phyloP scores from a whole-genome alignment of 2,797 vertebrate genomes.

The Hirundo rustica region DNA sequence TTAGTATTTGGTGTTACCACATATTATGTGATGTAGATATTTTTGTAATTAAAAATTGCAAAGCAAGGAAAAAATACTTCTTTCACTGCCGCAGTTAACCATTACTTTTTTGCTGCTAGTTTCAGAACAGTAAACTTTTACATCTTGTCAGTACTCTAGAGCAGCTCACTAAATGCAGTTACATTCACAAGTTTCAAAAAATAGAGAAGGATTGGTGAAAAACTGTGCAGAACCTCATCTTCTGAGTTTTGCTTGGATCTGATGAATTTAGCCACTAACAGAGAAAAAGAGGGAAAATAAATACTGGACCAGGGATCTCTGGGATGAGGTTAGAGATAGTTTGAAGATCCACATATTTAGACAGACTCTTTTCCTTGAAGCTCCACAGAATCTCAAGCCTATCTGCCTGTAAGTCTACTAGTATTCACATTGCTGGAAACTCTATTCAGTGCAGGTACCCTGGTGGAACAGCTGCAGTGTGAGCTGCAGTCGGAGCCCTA shows the following conservation, averaged over 20 bases:
- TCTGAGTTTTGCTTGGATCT: background rate
- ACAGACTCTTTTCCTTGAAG: background rate
- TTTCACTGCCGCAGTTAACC: background rate
- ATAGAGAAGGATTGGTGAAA: background rate
- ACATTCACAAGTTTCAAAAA: background rate
- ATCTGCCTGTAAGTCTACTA: background rate
- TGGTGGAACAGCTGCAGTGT: background rate
- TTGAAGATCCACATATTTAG: background rate
- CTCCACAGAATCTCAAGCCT: background rate
- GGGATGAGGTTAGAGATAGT: background rate
- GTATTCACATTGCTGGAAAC: background rate
- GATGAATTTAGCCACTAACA: background rate
- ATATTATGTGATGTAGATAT: background rate
- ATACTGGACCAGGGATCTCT: background rate
- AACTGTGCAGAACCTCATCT: background rate
- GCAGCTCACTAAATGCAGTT: background rate
- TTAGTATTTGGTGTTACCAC: background rate
- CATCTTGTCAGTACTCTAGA: background rate
- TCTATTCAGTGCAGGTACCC: background rate
- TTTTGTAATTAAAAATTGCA: background rate
- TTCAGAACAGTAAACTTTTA: background rate
- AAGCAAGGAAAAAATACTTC: background rate
- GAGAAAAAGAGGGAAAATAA: background rate
- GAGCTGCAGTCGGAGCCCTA: background rate
- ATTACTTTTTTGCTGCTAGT: background rate